phyloP scores from a whole-genome alignment of 2,888 invertebrate species.

The Automeris io region DNA sequence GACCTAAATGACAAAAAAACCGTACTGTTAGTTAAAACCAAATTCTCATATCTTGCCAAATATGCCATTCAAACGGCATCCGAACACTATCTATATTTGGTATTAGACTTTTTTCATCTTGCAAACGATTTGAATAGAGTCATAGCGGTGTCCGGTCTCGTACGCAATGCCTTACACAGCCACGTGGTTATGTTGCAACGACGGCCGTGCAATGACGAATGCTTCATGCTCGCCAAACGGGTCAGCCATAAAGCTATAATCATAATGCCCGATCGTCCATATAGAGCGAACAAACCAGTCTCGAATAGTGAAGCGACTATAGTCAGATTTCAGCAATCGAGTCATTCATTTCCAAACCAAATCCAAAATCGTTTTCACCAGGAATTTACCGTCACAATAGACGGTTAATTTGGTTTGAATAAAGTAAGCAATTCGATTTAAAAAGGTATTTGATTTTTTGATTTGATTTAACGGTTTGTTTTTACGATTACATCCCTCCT shows the following conservation, averaged over 20 bases:
- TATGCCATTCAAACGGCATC: slow-evolving; percentile 46
- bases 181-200: slow-evolving; percentile 48
- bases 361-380: no score
- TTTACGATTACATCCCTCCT: no score
- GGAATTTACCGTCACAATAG: no score
- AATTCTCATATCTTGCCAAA: slow-evolving; percentile 44
- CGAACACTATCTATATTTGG: slow-evolving; percentile 38
- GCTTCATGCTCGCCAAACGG: slow-evolving; percentile 38
- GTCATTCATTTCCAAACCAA: no score
- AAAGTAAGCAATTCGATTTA: no score
- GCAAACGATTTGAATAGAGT: slow-evolving; percentile 52
- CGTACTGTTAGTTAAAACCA: slow-evolving; percentile 32
- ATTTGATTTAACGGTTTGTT: no score
- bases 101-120: slow-evolving; percentile 37
- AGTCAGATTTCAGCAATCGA: no score
- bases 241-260: slow-evolving; percentile 45
- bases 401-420: no score
- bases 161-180: slow-evolving; percentile 43
- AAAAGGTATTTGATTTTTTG: no score
- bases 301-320: no score
- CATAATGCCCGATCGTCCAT: slow-evolving; percentile 44
- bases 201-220: slow-evolving; percentile 46
- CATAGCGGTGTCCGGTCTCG: slow-evolving; percentile 53
- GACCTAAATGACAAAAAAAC: no score
- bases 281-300: slow-evolving; percentile 31